Conservation (phyloP, 2,888 invertebrate species). For the Epinotia nisella region DNA sequence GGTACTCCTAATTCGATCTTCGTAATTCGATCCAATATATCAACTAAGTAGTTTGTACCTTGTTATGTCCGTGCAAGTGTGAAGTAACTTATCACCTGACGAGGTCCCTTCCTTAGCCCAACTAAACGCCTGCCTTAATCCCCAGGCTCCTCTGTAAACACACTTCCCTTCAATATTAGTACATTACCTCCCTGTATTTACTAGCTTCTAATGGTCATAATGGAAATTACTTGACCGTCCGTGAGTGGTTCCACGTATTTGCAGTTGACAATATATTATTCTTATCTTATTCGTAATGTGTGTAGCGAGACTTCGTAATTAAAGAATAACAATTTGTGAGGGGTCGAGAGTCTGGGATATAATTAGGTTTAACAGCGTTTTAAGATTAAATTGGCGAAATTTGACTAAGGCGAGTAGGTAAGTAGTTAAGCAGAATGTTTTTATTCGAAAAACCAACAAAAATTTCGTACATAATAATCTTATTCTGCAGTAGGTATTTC, state of each 20-base stretch:
- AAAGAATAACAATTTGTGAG: neutral
- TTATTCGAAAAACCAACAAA: too few species aligned
- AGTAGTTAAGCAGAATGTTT: too few species aligned
- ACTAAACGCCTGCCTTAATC: conserved; percentile 19
- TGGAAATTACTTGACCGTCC: conserved; percentile 25
- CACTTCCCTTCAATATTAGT: conserved; percentile 23
- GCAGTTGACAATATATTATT: neutral
- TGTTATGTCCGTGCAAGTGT: conserved; percentile 4
- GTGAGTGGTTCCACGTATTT: neutral
- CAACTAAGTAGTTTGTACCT: neutral
- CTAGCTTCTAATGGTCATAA: conserved; percentile 19
- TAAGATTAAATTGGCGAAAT: too few species aligned
- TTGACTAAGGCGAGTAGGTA: too few species aligned
- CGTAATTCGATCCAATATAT: neutral
- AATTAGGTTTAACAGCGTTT: too few species aligned
- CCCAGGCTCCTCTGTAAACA: conserved; percentile 31
- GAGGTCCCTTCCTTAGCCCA: conserved; percentile 1
- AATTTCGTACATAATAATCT: too few species aligned
- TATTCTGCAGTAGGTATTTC: too few species aligned
- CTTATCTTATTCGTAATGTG: neutral
- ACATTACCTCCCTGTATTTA: conserved; percentile 23
- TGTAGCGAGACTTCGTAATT: neutral
- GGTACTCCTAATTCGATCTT: neutral
- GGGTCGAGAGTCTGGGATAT: too few species aligned
- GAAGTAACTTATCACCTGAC: conserved; percentile 39